These are phyloP conservation scores for Oryzaephilus surinamensis DNA, from an alignment of 1,140 invertebrate genomes.

Conservation along the genomic window DNA sequence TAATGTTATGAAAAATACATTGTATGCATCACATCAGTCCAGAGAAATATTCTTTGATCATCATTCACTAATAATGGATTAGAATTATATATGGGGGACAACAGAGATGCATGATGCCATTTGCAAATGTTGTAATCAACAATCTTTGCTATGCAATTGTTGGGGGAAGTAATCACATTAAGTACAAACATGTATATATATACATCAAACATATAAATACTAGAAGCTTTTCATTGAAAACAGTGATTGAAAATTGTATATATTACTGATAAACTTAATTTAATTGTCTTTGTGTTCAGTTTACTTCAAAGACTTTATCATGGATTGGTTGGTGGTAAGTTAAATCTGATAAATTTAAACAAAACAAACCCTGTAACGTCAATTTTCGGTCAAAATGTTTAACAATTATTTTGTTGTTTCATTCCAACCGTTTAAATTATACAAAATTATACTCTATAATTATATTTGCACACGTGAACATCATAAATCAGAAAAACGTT, in stretches of 20 bases:
- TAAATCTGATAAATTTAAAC: constrained; percentile 1
- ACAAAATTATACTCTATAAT: no score
- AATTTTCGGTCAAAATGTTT: not conserved
- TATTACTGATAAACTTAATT: no score
- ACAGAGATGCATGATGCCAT: constrained; percentile 17
- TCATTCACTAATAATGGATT: constrained; percentile 12
- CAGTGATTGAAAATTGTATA: no score
- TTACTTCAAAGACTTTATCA: constrained; percentile 7
- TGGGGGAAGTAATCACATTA: constrained; percentile 14
- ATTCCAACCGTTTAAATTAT: no score
- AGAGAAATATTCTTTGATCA: constrained; percentile 12
- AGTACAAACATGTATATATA: constrained; percentile 11
- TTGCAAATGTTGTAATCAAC: constrained; percentile 23
- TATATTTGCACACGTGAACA: no score
- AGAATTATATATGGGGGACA: constrained; percentile 13
- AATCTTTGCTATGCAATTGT: constrained; percentile 14
- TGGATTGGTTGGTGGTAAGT: constrained; percentile 6
- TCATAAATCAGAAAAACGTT: no score
- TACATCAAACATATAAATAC: constrained; percentile 12
- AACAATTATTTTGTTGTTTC: not conserved
- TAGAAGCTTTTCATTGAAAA: no score
- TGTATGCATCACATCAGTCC: constrained; percentile 13
- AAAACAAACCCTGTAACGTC: no score
- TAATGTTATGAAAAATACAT: constrained; percentile 10
- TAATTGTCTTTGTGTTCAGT: constrained; percentile 7